Conservation (phyloP, 1,140 invertebrate species). For the Caenorhabditis latens region DNA sequence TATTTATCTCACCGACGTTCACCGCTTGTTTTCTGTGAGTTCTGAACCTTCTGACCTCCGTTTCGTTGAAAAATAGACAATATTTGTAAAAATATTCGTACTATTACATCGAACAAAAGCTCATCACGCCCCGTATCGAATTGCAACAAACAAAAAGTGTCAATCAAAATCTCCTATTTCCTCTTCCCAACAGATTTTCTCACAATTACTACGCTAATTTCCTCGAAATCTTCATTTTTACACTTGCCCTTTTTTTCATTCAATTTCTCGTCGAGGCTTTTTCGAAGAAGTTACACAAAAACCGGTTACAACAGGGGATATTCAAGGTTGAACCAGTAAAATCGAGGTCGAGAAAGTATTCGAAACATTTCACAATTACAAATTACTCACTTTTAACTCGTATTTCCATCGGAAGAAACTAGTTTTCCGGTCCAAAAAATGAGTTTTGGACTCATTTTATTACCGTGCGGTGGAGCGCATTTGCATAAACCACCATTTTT, state of each 20-base stretch:
- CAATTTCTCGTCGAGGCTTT: not conserved
- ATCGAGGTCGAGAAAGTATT: conserved; percentile 12
- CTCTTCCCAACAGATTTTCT: not conserved
- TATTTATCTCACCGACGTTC: not conserved
- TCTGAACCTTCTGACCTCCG: not conserved
- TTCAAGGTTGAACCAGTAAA: conserved; percentile 37
- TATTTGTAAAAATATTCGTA: conserved; percentile 11
- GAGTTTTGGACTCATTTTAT: conserved; percentile 3
- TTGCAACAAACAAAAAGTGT: conserved; percentile 51
- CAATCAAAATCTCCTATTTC: conserved; percentile 47
- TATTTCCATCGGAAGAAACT: not conserved
- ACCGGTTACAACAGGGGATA: conserved; percentile 7
- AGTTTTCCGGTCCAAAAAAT: not conserved
- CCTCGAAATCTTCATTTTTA: not conserved
- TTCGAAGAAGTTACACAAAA: conserved; percentile 12
- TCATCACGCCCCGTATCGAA: conserved; percentile 16
- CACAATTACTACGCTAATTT: conserved; percentile 16
- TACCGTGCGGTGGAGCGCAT: not conserved
- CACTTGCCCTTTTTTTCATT: conserved; percentile 18
- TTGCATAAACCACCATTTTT: not conserved
- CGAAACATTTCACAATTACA: not conserved
- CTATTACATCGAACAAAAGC: conserved; percentile 33
- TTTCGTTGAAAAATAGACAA: not conserved
- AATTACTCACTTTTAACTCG: too few species aligned
- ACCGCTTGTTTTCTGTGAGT: not conserved